Evolutionary conservation across 2,113 vertebrate genomes (phyloP), one percentile per base, ranked within the genome.

Genomic region (Actenoides hombroni): DNA sequence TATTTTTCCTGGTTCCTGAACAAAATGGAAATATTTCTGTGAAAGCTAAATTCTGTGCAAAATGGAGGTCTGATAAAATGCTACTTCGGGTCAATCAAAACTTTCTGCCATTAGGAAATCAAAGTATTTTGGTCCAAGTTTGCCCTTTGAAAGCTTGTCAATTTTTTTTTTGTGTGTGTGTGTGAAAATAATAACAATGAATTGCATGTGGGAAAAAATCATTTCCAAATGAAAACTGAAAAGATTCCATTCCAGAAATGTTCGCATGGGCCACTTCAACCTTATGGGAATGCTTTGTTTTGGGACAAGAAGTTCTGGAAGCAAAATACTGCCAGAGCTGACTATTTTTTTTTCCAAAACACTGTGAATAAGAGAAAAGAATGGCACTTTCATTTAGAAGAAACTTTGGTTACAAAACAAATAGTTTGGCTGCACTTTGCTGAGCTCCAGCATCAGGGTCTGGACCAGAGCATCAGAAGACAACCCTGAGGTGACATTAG

Each of bases 261-360:
- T 74, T 93, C 75, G 42, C 71, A 69, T 16, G 51, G 94, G 79
- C 87, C 85, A 95, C 94, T 95, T 95, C 81, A 91, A 94, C 87
- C 94, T 95, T 96, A 70, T 49, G 78, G 74, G 89, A 96, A 93
- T 83, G 90, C 85, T 96, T 95, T 96, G 93, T 93, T 97, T 95
- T 80, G 49, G 82, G 94, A 96, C 91, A 93, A 80, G 54, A 74
- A 85, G 87, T 91, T 88, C 94, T 97, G 70, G 90, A 93, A 95
- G 88, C 20, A 80, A 80, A 85, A 88, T 49, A 69, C 59, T 74
- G 78, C 67, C 82, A 83, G 77, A 90, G 65, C 17, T 33, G 87
- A 83, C n/a, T 2, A 9, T 21, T 76, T 86, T 10, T 31, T 68
- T 88, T 85, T 83, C 33, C 49, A 80, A 83, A 92, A 48, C 59